Evolutionary conservation across 2,113 vertebrate species (phyloP).

Genomic region (Dissostichus mawsoni): DNA sequence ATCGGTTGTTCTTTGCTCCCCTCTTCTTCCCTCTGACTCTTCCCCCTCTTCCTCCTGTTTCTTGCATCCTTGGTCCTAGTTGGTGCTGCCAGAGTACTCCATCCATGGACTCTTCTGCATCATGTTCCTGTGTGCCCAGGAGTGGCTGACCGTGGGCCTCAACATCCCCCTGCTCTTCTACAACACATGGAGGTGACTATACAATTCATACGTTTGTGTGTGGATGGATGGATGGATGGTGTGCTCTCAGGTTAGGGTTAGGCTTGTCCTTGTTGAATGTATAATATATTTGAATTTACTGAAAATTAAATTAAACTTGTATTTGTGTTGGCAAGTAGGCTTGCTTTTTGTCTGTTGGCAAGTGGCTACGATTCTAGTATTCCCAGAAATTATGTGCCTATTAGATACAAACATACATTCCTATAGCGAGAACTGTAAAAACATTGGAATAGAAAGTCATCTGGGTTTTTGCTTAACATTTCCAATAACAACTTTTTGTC

Average conservation of each 20-base stretch:
- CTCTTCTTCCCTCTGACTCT: slow-evolving; percentile 25
- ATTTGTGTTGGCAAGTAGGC: no score
- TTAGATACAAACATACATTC: no score
- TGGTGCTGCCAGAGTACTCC: slow-evolving; percentile 97
- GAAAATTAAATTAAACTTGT: no score
- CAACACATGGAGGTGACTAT: slow-evolving; percentile 96
- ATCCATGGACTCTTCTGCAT: slow-evolving; percentile 98
- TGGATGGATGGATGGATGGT: no score
- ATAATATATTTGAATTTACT: no score
- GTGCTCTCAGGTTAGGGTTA: neutral
- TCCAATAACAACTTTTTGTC: no score
- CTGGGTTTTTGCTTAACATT: neutral
- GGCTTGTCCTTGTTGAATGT: neutral
- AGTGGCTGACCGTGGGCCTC: slow-evolving; percentile 97
- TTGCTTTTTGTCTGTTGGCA: neutral
- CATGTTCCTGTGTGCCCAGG: slow-evolving; percentile 98
- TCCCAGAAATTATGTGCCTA: no score
- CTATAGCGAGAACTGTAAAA: neutral
- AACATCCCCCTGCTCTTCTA: slow-evolving; percentile 97
- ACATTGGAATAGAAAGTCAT: neutral
- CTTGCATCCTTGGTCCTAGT: slow-evolving; percentile 71
- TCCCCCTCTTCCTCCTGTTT: slow-evolving; percentile 10
- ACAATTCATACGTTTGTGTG: neutral
- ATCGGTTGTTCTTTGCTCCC: neutral
- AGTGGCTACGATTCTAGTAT: neutral